Conservation (phyloP, 2,113 vertebrate species). For the Megaceryle maxima region DNA sequence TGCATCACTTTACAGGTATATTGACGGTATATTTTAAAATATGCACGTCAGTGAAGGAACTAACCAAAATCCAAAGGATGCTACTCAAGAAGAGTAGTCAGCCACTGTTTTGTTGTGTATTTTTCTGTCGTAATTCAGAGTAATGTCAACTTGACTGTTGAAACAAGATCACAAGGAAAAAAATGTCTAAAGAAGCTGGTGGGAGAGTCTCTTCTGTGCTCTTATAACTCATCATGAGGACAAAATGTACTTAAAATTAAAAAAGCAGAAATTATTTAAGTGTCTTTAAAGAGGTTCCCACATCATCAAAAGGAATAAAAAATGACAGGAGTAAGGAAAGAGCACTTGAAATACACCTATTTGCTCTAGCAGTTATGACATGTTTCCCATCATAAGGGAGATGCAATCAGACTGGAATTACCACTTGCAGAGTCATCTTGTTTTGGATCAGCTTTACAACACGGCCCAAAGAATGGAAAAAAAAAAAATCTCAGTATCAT, state of each 20-base stretch:
- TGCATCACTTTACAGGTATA: not conserved
- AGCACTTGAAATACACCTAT: not conserved
- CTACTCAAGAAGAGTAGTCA: not conserved
- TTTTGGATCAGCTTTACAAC: not conserved
- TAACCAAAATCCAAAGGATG: fast-evolving
- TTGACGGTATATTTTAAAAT: not conserved
- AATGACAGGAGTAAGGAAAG: not conserved
- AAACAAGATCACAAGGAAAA: not conserved
- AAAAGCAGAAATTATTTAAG: not conserved
- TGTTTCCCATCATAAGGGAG: not conserved
- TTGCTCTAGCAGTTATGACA: not conserved
- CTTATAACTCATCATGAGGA: fast-evolving
- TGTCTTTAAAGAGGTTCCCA: not conserved
- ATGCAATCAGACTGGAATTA: not conserved
- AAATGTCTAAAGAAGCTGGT: not conserved
- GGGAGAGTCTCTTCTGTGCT: not conserved
- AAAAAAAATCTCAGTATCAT: not conserved
- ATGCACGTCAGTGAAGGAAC: not conserved
- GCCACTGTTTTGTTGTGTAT: not conserved
- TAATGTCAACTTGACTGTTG: not conserved
- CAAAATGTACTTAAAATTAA: not conserved
- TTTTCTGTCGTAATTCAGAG: not conserved
- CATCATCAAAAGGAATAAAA: not conserved
- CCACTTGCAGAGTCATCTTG: not conserved
- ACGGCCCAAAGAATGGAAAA: not conserved